These are phyloP conservation scores for Cryptoleucopteryx plumbea DNA, from an alignment of 2,113 vertebrate genomes.

Conservation along the genomic window DNA sequence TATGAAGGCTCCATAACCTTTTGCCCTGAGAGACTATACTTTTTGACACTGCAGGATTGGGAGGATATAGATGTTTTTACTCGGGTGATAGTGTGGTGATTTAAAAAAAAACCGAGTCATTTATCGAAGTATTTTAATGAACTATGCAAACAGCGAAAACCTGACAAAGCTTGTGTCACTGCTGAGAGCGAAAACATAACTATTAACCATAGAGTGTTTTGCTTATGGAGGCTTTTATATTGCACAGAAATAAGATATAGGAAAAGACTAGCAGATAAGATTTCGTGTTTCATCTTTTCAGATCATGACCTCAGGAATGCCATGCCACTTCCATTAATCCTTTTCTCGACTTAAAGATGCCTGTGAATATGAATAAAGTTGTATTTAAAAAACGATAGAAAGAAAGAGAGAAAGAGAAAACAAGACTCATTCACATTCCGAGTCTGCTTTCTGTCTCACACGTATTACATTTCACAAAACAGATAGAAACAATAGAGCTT, in stretches of 20 bases:
- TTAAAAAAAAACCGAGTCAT: background rate
- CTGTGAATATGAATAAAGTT: slow-evolving; percentile 25
- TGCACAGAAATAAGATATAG: background rate
- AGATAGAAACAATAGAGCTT: slow-evolving; percentile 80
- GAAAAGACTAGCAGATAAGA: slow-evolving; percentile 14
- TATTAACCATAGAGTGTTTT: slow-evolving; percentile 9
- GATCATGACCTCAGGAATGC: slow-evolving; percentile 12
- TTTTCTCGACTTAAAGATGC: background rate
- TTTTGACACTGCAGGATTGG: slow-evolving; percentile 36
- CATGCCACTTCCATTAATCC: background rate
- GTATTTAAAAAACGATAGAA: background rate
- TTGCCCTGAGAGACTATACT: slow-evolving; percentile 52
- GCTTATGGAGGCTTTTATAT: background rate
- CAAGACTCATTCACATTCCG: slow-evolving; percentile 77
- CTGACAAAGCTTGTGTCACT: slow-evolving; percentile 53
- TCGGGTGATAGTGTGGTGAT: slow-evolving; percentile 26
- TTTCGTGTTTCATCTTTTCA: background rate
- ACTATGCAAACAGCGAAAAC: slow-evolving; percentile 33
- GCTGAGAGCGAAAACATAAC: slow-evolving; percentile 49
- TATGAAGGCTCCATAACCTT: slow-evolving; percentile 47
- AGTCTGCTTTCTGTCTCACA: slow-evolving; percentile 79
- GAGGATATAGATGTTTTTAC: slow-evolving; percentile 61
- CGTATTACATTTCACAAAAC: slow-evolving; percentile 79
- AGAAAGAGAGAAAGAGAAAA: slow-evolving; percentile 17
- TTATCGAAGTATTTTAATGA: slow-evolving; percentile 59